These are phyloP conservation scores for Percopsis omiscomaycus DNA, from an alignment of 2,797 vertebrate species.

Conservation along the genomic window DNA sequence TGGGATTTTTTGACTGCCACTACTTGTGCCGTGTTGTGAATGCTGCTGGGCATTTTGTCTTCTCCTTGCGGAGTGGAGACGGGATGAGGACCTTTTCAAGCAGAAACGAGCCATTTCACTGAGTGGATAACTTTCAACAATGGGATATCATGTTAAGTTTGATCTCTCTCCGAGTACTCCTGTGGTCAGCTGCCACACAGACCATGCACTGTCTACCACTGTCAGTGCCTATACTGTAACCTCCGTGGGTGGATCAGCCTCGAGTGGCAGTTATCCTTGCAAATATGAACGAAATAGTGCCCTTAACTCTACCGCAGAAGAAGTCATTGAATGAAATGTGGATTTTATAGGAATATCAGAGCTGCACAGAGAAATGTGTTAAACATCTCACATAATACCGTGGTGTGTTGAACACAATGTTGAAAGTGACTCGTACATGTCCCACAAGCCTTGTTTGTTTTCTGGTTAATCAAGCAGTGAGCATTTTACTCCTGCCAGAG, in stretches of 20 bases:
- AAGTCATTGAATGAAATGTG: conserved; percentile 35
- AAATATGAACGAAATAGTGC: conserved; percentile 49
- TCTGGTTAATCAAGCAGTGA: conserved; percentile 24
- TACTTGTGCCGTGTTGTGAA: conserved; percentile 4
- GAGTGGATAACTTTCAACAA: conserved; percentile 44
- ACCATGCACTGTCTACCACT: conserved; percentile 28
- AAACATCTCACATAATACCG: conserved; percentile 63
- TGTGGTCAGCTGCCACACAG: conserved; percentile 43
- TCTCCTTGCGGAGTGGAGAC: conserved; percentile 8
- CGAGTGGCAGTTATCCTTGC: conserved; percentile 41
- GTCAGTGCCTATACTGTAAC: conserved; percentile 31
- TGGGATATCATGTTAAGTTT: conserved; percentile 36
- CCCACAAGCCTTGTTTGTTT: conserved; percentile 5
- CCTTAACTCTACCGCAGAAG: conserved; percentile 29
- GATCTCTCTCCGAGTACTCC: conserved; percentile 29
- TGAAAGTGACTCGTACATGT: conserved; percentile 19
- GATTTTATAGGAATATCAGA: conserved; percentile 39
- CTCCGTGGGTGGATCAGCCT: conserved; percentile 59
- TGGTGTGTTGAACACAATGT: conserved; percentile 16
- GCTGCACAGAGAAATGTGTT: conserved; percentile 39
- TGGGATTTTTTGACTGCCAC: conserved; percentile 6
- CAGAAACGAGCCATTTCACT: conserved; percentile 26
- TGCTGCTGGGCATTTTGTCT: conserved; percentile 28
- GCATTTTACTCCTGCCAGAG: conserved; percentile 18
- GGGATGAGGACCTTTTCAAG: conserved; percentile 27